phyloP scores from a whole-genome alignment of 2,888 invertebrate genomes.

The Leptopterna dolabrata region DNA sequence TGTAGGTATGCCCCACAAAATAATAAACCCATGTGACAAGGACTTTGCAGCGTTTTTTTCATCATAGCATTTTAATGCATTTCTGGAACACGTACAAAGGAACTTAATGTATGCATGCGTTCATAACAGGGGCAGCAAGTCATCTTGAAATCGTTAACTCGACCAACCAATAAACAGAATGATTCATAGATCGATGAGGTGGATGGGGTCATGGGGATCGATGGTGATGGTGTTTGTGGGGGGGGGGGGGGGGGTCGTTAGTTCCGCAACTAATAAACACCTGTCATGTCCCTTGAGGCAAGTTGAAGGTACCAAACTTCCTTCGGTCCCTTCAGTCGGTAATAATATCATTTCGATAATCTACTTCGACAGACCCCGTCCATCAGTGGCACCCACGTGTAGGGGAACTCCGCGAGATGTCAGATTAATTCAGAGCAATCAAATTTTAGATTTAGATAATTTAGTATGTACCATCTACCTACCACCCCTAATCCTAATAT shows the following conservation, averaged over 20 bases:
- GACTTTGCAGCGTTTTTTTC: no score
- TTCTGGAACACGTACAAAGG: no score
- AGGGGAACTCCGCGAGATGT: not conserved
- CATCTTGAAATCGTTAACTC: not conserved
- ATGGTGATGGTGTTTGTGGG: no score
- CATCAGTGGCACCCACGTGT: not conserved
- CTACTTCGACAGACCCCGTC: not conserved
- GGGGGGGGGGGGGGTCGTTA: no score
- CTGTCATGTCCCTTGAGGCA: slow-evolving; percentile 18
- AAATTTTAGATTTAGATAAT: no score
- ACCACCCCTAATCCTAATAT: no score
- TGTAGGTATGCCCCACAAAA: no score
- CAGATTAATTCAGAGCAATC: not conserved
- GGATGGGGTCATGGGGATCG: no score
- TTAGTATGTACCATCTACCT: no score
- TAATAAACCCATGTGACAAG: no score
- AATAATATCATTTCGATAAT: slow-evolving; percentile 18
- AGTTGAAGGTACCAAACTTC: not conserved
- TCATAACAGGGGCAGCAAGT: not conserved
- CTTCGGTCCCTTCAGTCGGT: not conserved
- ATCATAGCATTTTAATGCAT: no score
- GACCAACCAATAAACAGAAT: slow-evolving; percentile 36
- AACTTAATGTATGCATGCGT: no score
- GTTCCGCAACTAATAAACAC: slow-evolving; percentile 43
- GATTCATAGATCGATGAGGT: slow-evolving; percentile 14